A percentile compares a stretch with the other conserved stretches of the same genome.
Conservation (phyloP, 1,140 invertebrate genomes). For the Drosophila triauraria region DNA sequence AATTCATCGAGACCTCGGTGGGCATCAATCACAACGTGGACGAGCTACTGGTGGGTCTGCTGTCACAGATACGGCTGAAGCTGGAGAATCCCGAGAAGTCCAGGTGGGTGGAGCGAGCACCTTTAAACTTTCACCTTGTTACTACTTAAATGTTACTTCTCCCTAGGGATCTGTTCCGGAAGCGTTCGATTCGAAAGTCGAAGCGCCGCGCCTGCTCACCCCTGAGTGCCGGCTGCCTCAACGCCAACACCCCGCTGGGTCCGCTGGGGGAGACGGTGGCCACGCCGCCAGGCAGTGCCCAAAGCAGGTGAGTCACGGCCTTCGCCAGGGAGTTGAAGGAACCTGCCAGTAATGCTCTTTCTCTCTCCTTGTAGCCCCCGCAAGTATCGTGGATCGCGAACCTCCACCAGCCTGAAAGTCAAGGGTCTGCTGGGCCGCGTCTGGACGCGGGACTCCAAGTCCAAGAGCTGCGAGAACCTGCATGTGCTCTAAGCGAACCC, state of each 20-base stretch:
- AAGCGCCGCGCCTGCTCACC: conserved; percentile 84
- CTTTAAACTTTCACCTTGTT: conserved; percentile 21
- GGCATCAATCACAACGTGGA: conserved; percentile 97
- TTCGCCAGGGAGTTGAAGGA: conserved; percentile 17
- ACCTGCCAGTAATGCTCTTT: conserved; percentile 3
- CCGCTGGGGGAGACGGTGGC: conserved; percentile 63
- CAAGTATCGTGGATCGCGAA: conserved; percentile 90
- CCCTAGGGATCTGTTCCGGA: conserved; percentile 85
- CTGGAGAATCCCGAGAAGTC: conserved; percentile 91
- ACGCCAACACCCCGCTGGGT: conserved; percentile 82
- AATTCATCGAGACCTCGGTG: conserved; percentile 97
- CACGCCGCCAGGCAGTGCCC: conserved; percentile 82
- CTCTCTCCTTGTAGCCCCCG: conserved; percentile 87
- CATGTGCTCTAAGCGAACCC: conserved; percentile 89
- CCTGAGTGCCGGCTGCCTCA: conserved; percentile 77
- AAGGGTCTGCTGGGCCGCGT: conserved; percentile 94
- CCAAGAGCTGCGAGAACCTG: conserved; percentile 95
- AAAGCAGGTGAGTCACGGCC: conserved; percentile 77
- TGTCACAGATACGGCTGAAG: conserved; percentile 95
- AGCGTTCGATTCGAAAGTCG: conserved; percentile 86
- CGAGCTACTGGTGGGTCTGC: conserved; percentile 94
- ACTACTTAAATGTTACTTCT: background rate
- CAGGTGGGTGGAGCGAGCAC: conserved; percentile 83
- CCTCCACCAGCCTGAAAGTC: conserved; percentile 94
- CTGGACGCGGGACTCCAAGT: conserved; percentile 94